Evolutionary conservation across 2,797 vertebrate species (phyloP), one percentile per base, ranked within the genome.

Genomic region (Protosalanx chinensis): DNA sequence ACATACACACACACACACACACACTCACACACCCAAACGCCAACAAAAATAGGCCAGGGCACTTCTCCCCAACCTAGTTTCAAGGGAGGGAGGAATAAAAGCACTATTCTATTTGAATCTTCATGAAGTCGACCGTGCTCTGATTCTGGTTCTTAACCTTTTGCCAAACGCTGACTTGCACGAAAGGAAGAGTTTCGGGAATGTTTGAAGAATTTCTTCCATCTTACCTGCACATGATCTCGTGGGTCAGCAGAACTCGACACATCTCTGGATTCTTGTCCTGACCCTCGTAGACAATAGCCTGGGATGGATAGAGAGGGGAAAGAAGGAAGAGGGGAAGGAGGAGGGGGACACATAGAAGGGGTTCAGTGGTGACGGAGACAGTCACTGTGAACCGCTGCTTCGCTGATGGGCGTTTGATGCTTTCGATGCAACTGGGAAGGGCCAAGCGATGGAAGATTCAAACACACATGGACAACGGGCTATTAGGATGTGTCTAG

Each of bases 231-330:
- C 96, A 98, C 96, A 98, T 98, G 90, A 98, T 98, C 89, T 98
- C 96, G 10, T 98, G 96, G 72, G 96, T 98, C 90, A 98, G 91
- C 79, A 98, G 90, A 76, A 98, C 96, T 83, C 96, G 93, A 85
- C 96, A 98, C 96, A 98, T 98, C 93, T 98, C 96, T 49, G 96
- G 96, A 84, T 98, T 98, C 92, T 98, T 98, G 91, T 98, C 96
- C 90, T 98, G 96, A 85, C 96, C 96, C 91, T 98, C 96, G 20
- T 98, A 98, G 76, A 98, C 84, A 84, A 98, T 98, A 0, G 96
- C 94, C 96, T 98, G 72, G 15, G 60, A 18, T 7, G 7, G 23
- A 59, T 1, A 59, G 2, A 20, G 6, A 20, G n/a, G 7, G n/a
- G n/a, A 23, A 27, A 27, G n/a, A 5, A 20, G 23, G 5, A 4